Percentiles rank a stretch among this genome's conserved stretches.
Evolutionary conservation across 2,113 vertebrate species (phyloP).

Genomic region (Tetrao urogallus): DNA sequence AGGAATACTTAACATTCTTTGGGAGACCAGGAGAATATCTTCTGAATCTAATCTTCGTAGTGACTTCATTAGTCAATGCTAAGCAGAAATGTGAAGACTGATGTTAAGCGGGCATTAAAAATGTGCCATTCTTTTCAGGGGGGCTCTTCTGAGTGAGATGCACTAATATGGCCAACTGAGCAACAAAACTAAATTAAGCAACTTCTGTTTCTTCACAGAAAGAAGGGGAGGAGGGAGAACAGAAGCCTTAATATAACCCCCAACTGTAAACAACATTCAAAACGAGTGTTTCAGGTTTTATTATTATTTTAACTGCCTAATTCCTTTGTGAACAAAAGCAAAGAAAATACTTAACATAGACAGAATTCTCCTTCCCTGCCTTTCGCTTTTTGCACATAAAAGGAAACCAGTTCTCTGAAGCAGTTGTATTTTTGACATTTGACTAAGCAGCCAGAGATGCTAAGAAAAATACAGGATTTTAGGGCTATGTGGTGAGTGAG

Average conservation of each 20-base stretch:
- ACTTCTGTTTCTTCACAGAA: conserved; percentile 1
- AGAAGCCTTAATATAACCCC: conserved; percentile 23
- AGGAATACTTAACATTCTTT: conserved; percentile 28
- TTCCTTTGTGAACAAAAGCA: neutral
- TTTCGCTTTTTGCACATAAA: conserved; percentile 12
- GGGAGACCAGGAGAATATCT: neutral
- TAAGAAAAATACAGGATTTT: conserved; percentile 10
- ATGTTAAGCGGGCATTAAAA: neutral
- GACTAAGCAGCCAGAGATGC: conserved; percentile 17
- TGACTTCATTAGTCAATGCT: neutral
- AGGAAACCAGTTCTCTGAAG: neutral
- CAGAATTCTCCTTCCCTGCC: conserved; percentile 11
- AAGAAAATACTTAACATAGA: conserved; percentile 4
- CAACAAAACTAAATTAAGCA: conserved; percentile 17
- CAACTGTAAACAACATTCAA: neutral
- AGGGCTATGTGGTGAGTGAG: neutral
- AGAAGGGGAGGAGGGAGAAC: neutral
- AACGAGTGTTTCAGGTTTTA: neutral
- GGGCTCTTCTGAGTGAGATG: conserved; percentile 11
- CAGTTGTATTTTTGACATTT: conserved; percentile 27
- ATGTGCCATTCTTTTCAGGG: neutral
- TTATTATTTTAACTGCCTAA: conserved; percentile 2
- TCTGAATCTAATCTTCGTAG: neutral
- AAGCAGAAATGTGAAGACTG: neutral
- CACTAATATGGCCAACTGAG: neutral